Percentiles rank a stretch among this genome's conserved stretches.
These are phyloP conservation scores for Galerucella nymphaeae DNA, from an alignment of 2,888 invertebrate genomes.

Conservation along the genomic window DNA sequence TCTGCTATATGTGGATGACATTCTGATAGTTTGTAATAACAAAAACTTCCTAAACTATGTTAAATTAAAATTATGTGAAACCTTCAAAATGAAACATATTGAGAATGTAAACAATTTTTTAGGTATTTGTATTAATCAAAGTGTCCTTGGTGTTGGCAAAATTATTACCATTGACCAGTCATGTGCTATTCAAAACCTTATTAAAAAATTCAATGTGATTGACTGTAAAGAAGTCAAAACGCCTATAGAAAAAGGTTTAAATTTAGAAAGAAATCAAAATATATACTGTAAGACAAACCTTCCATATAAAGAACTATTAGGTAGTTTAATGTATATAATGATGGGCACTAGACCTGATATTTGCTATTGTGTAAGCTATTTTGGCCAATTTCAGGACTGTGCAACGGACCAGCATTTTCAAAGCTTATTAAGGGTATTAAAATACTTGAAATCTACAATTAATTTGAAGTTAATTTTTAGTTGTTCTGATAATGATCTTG, in stretches of 20 bases:
- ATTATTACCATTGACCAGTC: conserved; percentile 34
- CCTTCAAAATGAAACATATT: conserved; percentile 35
- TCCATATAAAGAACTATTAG: conserved; percentile 36
- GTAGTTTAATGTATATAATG: conserved; percentile 37
- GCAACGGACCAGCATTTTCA: no score
- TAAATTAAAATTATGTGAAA: conserved; percentile 27
- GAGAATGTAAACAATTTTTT: background rate
- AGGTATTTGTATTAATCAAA: conserved; percentile 31
- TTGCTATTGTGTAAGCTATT: conserved; percentile 27
- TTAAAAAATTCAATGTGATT: conserved; percentile 34
- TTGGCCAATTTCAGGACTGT: conserved; percentile 19
- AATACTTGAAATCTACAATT: no score
- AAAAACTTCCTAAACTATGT: no score
- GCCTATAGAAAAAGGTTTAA: conserved; percentile 37
- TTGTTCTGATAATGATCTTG: conserved; percentile 19
- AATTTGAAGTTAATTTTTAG: conserved; percentile 22
- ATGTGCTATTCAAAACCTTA: conserved; percentile 24
- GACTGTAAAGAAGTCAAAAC: conserved; percentile 31
- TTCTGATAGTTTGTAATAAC: conserved; percentile 28
- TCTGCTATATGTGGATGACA: conserved; percentile 31
- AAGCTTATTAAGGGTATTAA: no score
- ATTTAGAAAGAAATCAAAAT: conserved; percentile 35
- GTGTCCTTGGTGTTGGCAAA: conserved; percentile 11
- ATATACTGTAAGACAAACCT: conserved; percentile 27
- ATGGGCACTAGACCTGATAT: conserved; percentile 33